Evolutionary conservation across 2,797 vertebrate species (phyloP), one percentile per base, ranked within the genome.

Genomic region (Smutsia gigantea): DNA sequence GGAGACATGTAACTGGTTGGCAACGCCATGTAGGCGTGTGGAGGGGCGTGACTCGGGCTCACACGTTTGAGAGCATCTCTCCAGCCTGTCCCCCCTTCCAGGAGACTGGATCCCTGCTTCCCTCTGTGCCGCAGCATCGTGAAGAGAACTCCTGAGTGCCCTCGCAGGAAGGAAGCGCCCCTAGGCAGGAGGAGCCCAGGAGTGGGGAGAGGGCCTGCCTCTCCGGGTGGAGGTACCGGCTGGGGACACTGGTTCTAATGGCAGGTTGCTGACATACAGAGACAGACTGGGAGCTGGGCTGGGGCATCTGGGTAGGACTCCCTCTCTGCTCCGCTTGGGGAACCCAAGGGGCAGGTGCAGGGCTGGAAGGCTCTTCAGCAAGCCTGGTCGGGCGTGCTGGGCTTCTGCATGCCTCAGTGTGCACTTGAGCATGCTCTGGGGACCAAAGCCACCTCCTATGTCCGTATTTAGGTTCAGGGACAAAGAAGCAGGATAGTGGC

Each of bases 1-100:
- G n/a, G n/a, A 46, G 29, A n/a, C 42, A 64, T 0, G 7, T 7
- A 7, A 8, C 2, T 0, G 0, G 1, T 0, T 17, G 55, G 68
- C 29, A 11, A 57, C 0, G 2, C 31, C 15, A 0, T 7, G 15
- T 13, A 27, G 51, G n/a, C 27, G 3, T 1, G 1, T 2, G 18
- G 25, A 6, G 17, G 0, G 75, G 34, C 31, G 15, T 0, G 1
- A 5, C 31, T 21, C 0, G 1, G 55, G 55, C 23, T 2, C 7
- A 23, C 21, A 0, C 18, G 39, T 59, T 21, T 37, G 49, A 34
- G 53, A 63, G 10, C 1, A 7, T 25, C 78, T 18, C 37, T 64
- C 31, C 37, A 51, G 61, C 46, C 61, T 64, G 69, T n/a, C 14
- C n/a, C 11, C 0, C 39, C 66, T 82, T 9, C 17, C 2, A 0